A percentile compares a stretch with the other conserved stretches of the same genome.
phyloP scores from a whole-genome alignment of 1,140 invertebrate species.

The Diachasmimorpha longicaudata region DNA sequence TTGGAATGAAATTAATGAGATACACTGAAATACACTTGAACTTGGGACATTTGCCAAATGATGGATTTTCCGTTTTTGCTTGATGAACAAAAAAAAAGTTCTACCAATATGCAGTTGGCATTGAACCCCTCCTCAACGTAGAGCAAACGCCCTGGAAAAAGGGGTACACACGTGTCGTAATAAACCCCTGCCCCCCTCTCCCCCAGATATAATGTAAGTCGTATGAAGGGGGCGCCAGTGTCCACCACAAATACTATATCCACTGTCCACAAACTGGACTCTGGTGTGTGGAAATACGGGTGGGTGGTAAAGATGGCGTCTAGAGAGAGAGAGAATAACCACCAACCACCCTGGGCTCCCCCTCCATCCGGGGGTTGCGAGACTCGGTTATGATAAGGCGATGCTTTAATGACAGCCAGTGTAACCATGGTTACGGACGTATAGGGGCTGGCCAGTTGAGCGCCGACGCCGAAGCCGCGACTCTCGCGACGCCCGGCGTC shows the following conservation, averaged over 20 bases:
- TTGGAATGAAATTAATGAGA: constrained; percentile 64
- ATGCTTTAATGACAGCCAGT: constrained; percentile 63
- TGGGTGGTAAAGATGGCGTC: constrained; percentile 59
- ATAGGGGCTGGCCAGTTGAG: constrained; percentile 57
- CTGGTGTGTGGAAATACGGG: background rate
- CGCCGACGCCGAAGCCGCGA: constrained; percentile 45
- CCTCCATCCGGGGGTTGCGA: constrained; percentile 37
- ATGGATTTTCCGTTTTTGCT: background rate
- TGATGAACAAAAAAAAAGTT: background rate
- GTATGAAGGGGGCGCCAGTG: background rate
- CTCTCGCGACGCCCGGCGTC: constrained; percentile 58
- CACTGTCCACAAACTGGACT: background rate
- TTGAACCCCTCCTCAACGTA: background rate
- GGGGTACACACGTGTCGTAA: background rate
- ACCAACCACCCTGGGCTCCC: background rate
- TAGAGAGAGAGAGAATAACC: background rate
- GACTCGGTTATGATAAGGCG: constrained; percentile 65
- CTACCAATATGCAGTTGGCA: background rate
- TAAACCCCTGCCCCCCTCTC: no score
- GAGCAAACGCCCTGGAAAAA: background rate
- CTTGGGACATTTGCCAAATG: constrained; percentile 43
- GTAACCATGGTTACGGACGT: constrained; percentile 58
- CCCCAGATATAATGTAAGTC: background rate
- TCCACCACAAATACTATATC: background rate
- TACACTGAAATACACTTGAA: constrained; percentile 63